A percentile compares a stretch with the other conserved stretches of the same genome.
Evolutionary conservation across 2,888 invertebrate species (phyloP).

Genomic region (Plusia festucae): DNA sequence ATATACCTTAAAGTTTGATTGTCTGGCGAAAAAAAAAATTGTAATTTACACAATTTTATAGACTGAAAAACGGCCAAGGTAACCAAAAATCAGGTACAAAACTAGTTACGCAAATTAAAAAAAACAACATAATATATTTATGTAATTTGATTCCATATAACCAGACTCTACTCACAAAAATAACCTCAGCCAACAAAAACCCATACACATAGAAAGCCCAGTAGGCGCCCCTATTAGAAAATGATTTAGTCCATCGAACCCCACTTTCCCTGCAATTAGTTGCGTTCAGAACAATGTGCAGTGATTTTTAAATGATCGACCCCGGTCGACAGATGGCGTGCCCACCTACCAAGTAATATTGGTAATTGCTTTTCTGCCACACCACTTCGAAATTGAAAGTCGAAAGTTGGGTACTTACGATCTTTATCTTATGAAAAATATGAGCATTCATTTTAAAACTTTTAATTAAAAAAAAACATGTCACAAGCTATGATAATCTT

Average conservation of each 20-base stretch:
- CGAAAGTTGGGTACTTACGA: constrained; percentile 1
- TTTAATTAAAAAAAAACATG: too few relatives aligned
- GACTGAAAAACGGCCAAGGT: too few relatives aligned
- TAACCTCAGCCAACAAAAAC: constrained; percentile 24
- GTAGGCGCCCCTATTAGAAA: constrained; percentile 79
- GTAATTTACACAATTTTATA: too few relatives aligned
- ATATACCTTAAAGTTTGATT: too few relatives aligned
- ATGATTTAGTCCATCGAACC: constrained; percentile 86
- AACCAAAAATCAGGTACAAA: too few relatives aligned
- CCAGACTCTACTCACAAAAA: constrained; percentile 2
- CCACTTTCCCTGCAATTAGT: constrained; percentile 89
- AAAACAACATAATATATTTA: background rate
- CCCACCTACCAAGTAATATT: constrained; percentile 80
- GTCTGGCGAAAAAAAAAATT: too few relatives aligned
- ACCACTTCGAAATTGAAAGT: constrained; percentile 50
- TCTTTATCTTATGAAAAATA: background rate
- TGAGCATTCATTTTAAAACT: too few relatives aligned
- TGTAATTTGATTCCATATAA: constrained; percentile 2
- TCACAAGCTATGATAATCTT: too few relatives aligned
- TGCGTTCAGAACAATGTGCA: constrained; percentile 87
- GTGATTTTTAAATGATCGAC: constrained; percentile 89
- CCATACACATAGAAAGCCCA: constrained; percentile 63
- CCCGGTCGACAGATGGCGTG: constrained; percentile 82
- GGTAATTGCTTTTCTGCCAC: constrained; percentile 79
- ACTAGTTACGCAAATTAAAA: background rate